Percentiles rank a stretch among this genome's conserved stretches.
Conservation (phyloP, 2,113 vertebrate species). For the Guaruba guarouba region DNA sequence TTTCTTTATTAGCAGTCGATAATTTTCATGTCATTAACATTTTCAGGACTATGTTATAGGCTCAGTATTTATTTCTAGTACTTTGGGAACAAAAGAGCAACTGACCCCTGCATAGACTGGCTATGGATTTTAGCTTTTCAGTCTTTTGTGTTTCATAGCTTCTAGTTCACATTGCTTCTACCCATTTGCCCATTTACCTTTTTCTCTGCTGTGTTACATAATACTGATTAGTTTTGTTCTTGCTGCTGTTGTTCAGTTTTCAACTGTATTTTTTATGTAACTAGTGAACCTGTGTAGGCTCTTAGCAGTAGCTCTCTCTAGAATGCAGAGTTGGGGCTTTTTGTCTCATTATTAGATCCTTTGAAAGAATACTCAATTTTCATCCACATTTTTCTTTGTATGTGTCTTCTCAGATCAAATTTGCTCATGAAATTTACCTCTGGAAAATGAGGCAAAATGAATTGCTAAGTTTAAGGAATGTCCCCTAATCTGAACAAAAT, state of each 20-base stretch:
- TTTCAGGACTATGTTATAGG: not conserved
- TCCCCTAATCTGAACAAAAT: not conserved
- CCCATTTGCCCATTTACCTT: not conserved
- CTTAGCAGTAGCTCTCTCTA: not conserved
- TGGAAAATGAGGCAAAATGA: not conserved
- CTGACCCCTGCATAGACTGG: not conserved
- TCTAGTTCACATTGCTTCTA: not conserved
- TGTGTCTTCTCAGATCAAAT: not conserved
- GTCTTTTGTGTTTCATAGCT: not conserved
- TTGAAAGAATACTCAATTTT: not conserved
- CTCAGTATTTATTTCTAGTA: not conserved
- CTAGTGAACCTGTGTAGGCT: not conserved
- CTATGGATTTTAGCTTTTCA: not conserved
- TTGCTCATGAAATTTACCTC: not conserved
- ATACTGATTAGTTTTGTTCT: not conserved
- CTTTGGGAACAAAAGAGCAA: not conserved
- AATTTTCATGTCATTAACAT: not conserved
- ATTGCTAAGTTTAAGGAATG: not conserved
- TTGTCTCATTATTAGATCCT: not conserved
- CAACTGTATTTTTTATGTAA: not conserved
- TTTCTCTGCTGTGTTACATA: not conserved
- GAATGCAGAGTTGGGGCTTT: not conserved
- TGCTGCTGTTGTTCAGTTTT: not conserved
- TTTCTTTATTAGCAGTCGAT: not conserved
- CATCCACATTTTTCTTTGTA: not conserved